A percentile compares a stretch with the other conserved stretches of the same genome.
These are phyloP conservation scores for Eonycteris spelaea DNA, from an alignment of 2,113 vertebrate species.

Conservation along the genomic window DNA sequence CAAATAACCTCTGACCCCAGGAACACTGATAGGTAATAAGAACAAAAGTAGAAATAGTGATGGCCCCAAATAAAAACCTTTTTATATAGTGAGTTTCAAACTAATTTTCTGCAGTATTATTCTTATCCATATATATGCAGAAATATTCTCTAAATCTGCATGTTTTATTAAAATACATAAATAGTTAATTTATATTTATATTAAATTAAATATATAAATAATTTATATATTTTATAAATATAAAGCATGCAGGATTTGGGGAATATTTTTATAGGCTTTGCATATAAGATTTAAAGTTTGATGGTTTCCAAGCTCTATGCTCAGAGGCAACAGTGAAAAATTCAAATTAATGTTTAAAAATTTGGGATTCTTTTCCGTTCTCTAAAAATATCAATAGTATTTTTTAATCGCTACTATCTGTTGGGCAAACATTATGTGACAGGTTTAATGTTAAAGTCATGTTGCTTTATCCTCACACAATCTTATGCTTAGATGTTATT, in stretches of 20 bases:
- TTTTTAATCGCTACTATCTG: slow-evolving; percentile 37
- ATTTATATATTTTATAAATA: background rate
- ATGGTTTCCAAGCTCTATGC: background rate
- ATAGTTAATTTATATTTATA: too few species aligned
- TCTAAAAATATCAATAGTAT: background rate
- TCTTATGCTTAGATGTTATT: background rate
- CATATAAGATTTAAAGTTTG: background rate
- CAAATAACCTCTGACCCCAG: background rate
- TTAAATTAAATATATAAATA: background rate
- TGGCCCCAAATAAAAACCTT: background rate
- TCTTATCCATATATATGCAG: background rate
- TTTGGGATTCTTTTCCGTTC: background rate
- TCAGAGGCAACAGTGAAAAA: background rate
- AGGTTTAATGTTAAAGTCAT: slow-evolving; percentile 13
- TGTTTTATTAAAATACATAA: background rate
- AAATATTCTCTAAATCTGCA: background rate
- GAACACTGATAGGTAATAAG: background rate
- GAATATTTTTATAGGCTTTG: background rate
- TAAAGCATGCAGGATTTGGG: background rate
- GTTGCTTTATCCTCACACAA: background rate
- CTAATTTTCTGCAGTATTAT: background rate
- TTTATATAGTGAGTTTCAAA: background rate
- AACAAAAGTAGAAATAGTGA: slow-evolving; percentile 7
- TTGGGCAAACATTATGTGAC: slow-evolving; percentile 28
- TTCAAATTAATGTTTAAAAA: slow-evolving; percentile 1